These are phyloP conservation scores for Drosophila flavopinicola DNA, from an alignment of 2,888 invertebrate genomes.

Conservation along the genomic window DNA sequence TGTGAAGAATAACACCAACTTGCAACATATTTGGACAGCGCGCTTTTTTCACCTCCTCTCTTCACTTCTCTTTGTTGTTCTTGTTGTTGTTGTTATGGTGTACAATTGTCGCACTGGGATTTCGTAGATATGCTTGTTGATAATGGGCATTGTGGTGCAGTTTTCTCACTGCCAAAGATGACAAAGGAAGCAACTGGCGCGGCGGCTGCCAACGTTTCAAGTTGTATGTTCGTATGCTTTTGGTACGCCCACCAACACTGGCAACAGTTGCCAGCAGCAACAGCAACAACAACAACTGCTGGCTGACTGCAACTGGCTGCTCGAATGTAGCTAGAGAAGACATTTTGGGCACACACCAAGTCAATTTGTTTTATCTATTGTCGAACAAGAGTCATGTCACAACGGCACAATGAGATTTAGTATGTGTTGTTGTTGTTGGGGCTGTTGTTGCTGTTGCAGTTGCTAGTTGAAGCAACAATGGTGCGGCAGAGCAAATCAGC, in stretches of 20 bases:
- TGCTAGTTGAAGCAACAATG: slow-evolving; percentile 55
- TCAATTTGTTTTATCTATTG: slow-evolving; percentile 83
- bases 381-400: slow-evolving; percentile 81
- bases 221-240: too few species aligned
- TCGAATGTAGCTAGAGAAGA: slow-evolving; percentile 70
- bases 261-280: slow-evolving; percentile 13
- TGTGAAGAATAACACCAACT: slow-evolving; percentile 83
- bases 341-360: slow-evolving; percentile 82
- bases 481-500: slow-evolving; percentile 75
- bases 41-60: neutral
- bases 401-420: slow-evolving; percentile 79
- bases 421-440: slow-evolving; percentile 52
- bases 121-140: slow-evolving; percentile 68
- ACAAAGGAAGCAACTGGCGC: slow-evolving; percentile 62
- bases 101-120: slow-evolving; percentile 71
- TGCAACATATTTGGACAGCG: slow-evolving; percentile 80
- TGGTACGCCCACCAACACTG: slow-evolving; percentile 46
- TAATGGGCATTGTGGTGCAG: slow-evolving; percentile 78
- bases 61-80: slow-evolving; percentile 12
- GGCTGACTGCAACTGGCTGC: slow-evolving; percentile 27
- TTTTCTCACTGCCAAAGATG: slow-evolving; percentile 71
- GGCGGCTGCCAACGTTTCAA: slow-evolving; percentile 54
- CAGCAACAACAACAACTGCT: slow-evolving; percentile 8
- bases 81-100: slow-evolving; percentile 33
- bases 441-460: slow-evolving; percentile 32